A percentile compares a stretch with the other conserved stretches of the same genome.
phyloP scores from a whole-genome alignment of 2,113 vertebrate genomes.

The Mesembrinibis cayennensis region DNA sequence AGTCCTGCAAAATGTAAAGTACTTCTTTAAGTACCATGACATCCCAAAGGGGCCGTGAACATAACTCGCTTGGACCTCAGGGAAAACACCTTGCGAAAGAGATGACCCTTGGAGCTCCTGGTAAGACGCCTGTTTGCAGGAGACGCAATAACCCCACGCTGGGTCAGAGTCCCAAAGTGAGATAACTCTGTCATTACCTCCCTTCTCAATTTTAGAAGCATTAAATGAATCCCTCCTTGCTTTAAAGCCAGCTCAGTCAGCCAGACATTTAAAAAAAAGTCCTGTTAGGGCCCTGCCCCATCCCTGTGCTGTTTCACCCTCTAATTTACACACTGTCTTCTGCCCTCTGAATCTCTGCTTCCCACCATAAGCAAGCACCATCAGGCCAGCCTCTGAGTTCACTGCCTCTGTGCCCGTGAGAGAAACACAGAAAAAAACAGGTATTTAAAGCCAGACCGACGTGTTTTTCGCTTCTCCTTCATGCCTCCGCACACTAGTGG shows the following conservation, averaged over 20 bases:
- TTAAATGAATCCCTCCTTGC: background rate
- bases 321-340: background rate
- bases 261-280: background rate
- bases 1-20: background rate
- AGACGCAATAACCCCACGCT: background rate
- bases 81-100: background rate
- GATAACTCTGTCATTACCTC: background rate
- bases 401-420: conserved; percentile 21
- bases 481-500: background rate
- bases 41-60: background rate
- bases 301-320: background rate
- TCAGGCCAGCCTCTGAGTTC: conserved; percentile 16
- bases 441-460: conserved; percentile 18
- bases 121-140: fast-evolving
- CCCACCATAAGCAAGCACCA: conserved; percentile 26
- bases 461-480: background rate
- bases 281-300: background rate
- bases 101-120: background rate
- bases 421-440: conserved; percentile 13
- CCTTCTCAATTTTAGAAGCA: background rate
- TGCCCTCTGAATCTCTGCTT: conserved; percentile 26
- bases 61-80: background rate
- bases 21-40: background rate
- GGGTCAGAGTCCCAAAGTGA: background rate
- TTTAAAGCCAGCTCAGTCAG: background rate